These are phyloP conservation scores for Hybognathus amarus DNA, from an alignment of 2,797 vertebrate species.

Conservation along the genomic window DNA sequence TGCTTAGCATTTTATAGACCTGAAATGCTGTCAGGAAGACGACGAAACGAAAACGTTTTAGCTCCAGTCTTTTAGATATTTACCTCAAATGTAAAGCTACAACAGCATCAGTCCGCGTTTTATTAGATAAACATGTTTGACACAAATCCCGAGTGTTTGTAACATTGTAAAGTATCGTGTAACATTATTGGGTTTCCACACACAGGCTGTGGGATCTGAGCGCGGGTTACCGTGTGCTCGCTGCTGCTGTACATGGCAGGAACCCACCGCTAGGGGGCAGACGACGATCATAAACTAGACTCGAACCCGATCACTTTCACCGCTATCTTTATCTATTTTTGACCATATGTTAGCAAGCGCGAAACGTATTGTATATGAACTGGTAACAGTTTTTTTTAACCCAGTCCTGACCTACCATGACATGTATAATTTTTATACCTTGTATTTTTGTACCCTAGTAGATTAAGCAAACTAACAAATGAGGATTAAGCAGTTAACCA, in stretches of 20 bases:
- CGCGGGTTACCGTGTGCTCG: slow-evolving; percentile 40
- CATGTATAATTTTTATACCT: not conserved
- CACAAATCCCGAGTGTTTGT: slow-evolving; percentile 58
- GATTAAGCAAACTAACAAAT: slow-evolving; percentile 14
- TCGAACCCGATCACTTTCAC: slow-evolving; percentile 88
- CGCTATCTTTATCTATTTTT: slow-evolving; percentile 74
- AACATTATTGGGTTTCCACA: slow-evolving; percentile 58
- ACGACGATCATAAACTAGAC: slow-evolving; percentile 91
- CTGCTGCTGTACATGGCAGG: slow-evolving; percentile 58
- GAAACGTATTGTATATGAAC: slow-evolving; percentile 57
- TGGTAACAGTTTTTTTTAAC: slow-evolving; percentile 41
- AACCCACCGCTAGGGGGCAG: slow-evolving; percentile 94
- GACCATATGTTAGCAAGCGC: slow-evolving; percentile 76
- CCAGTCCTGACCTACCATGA: not conserved
- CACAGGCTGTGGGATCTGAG: slow-evolving; percentile 50
- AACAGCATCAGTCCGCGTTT: slow-evolving; percentile 30
- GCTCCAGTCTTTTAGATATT: not conserved
- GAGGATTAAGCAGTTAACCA: not conserved
- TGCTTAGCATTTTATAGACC: slow-evolving; percentile 25
- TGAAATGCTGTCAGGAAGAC: slow-evolving; percentile 28
- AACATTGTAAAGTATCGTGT: slow-evolving; percentile 61
- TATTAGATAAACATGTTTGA: slow-evolving; percentile 56
- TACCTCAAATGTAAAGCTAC: slow-evolving; percentile 1
- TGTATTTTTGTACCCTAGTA: not conserved
- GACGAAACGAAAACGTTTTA: slow-evolving; percentile 9